phyloP scores from a whole-genome alignment of 2,797 vertebrate species.

The Crocidura indochinensis region DNA sequence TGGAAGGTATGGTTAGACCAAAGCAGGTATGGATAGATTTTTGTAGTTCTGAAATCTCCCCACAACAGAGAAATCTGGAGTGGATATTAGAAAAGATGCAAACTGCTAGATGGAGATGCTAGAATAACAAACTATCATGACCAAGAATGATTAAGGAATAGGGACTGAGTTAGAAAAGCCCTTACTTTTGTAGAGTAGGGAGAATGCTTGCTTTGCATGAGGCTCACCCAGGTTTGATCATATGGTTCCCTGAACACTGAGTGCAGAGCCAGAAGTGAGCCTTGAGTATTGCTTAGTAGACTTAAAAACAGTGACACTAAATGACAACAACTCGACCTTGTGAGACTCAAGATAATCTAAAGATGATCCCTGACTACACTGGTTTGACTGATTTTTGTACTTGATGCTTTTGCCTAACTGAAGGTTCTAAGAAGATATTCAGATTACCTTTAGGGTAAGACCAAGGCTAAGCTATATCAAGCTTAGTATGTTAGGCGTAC shows the following conservation, averaged over 20 bases:
- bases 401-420: neutral
- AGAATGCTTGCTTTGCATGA: too few species aligned
- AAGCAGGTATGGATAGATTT: neutral
- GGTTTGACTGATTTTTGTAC: neutral
- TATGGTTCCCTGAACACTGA: too few species aligned
- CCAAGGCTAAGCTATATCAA: neutral
- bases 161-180: too few species aligned
- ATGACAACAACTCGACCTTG: neutral
- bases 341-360: neutral
- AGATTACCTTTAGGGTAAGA: neutral
- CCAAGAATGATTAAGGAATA: too few species aligned
- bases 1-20: neutral
- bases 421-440: neutral
- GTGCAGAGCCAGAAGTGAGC: too few species aligned
- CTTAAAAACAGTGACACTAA: too few species aligned
- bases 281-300: too few species aligned
- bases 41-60: neutral
- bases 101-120: neutral
- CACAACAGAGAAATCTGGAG: slow-evolving; percentile 36
- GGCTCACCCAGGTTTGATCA: too few species aligned
- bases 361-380: too few species aligned
- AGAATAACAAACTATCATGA: neutral
- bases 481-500: neutral
- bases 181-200: too few species aligned
- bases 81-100: neutral